A percentile compares a stretch with the other conserved stretches of the same genome.
phyloP scores from a whole-genome alignment of 2,888 invertebrate genomes.

The Cryptocephalus moraei region DNA sequence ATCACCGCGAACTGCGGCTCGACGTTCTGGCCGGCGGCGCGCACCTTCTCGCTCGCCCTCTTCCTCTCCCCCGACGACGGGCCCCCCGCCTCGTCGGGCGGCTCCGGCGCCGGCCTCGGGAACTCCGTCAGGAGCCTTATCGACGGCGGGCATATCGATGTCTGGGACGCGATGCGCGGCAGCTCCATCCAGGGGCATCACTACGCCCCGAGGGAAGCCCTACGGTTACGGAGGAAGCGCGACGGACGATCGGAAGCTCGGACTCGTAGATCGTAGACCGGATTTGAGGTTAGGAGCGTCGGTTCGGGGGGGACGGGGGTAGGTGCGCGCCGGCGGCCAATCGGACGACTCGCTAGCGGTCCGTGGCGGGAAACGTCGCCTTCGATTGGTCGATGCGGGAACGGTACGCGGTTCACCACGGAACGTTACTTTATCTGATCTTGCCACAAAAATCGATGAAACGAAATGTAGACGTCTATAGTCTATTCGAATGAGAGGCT shows the following conservation, averaged over 20 bases:
- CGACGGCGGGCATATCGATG: conserved; percentile 31
- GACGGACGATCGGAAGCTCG: conserved; percentile 21
- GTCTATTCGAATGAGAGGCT: too few species aligned
- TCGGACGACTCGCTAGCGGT: too few species aligned
- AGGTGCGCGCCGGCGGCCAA: too few species aligned
- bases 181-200: conserved; percentile 34
- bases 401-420: too few species aligned
- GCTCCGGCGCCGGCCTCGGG: conserved; percentile 13
- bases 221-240: conserved; percentile 9
- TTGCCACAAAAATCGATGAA: too few species aligned
- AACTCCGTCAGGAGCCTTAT: conserved; percentile 24
- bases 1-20: conserved; percentile 35
- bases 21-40: conserved; percentile 21
- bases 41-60: conserved; percentile 28
- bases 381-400: too few species aligned
- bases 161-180: conserved; percentile 34
- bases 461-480: too few species aligned
- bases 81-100: background rate
- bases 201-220: conserved; percentile 20
- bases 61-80: conserved; percentile 5
- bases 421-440: too few species aligned
- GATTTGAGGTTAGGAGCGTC: too few species aligned
- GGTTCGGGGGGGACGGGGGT: too few species aligned
- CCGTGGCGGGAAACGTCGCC: too few species aligned
- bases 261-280: too few species aligned